Percentiles rank a stretch among this genome's conserved stretches.
These are phyloP conservation scores for Aurelia aurita DNA, from an alignment of 30 jellyfish, hydroid and myxozoan species.

Conservation along the genomic window DNA sequence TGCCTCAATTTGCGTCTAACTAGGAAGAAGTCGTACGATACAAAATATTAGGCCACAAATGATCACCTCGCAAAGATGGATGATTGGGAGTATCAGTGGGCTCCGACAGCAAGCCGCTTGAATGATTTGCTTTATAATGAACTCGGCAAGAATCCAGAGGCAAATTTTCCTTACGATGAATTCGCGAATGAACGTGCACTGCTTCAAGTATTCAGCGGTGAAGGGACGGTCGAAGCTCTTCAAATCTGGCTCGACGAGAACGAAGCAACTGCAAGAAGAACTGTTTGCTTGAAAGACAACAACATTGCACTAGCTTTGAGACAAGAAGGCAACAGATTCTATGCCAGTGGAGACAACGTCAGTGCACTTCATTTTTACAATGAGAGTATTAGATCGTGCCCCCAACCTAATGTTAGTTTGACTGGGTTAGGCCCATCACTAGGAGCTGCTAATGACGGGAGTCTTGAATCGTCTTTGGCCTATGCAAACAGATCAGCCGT, in stretches of 20 bases:
- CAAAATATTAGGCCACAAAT: too few species aligned
- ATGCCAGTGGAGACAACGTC: slow-evolving; percentile 39
- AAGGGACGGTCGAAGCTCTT: neutral
- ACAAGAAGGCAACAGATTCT: slow-evolving; percentile 62
- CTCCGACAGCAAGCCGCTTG: too few species aligned
- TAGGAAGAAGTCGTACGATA: too few species aligned
- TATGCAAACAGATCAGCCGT: slow-evolving; percentile 96
- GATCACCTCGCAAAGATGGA: too few species aligned
- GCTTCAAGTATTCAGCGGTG: neutral
- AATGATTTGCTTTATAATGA: too few species aligned
- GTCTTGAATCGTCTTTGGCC: slow-evolving; percentile 47
- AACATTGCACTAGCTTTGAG: slow-evolving; percentile 43
- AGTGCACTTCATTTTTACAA: slow-evolving; percentile 76
- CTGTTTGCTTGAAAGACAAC: slow-evolving; percentile 20
- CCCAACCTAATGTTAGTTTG: neutral
- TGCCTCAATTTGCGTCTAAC: too few species aligned
- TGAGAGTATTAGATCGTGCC: slow-evolving; percentile 60
- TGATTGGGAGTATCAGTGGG: too few species aligned
- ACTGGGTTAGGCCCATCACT: neutral
- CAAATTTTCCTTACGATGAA: too few species aligned
- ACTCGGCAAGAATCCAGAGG: too few species aligned
- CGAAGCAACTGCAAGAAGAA: neutral
- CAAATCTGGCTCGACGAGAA: slow-evolving; percentile 1
- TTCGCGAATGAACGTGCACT: too few species aligned
- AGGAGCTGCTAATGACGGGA: too few species aligned